Evolutionary conservation across 2,113 vertebrate genomes (phyloP), one percentile per base, ranked within the genome.

Genomic region (Caretta caretta): DNA sequence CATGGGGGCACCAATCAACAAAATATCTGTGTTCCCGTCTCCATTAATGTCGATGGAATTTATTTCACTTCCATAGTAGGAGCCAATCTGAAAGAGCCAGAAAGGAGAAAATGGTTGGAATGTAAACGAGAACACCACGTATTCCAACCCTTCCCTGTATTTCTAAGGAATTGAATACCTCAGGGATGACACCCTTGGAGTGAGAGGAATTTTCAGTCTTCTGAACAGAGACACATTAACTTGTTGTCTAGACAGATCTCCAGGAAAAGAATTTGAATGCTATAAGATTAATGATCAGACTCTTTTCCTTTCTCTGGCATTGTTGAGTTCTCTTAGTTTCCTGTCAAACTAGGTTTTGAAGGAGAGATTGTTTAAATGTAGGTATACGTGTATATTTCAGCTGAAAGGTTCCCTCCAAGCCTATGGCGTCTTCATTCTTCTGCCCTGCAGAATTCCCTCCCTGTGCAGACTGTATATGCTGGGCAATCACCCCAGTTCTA

Each of bases 11-110:
- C 98, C 99, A 95, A 99, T 99, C 96, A 99, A 97, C 85, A 99
- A 97, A 8, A 99, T 97, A 5, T 99, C 99, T 0, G 99, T 99
- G 88, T 99, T 53, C 0, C 98, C 99, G 0, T 99, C 99, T 1
- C 98, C 98, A 2, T 99, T 96, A 1, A 99, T 97, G 1, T 99
- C 99, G 42, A 99, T 78, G 0, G 99, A 98, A 13, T 96, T 98
- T 92, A 99, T 99, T 98, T 99, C 99, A 13, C 99, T 99, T 95
- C 99, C 99, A 0, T 98, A 99, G 97, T 99, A 99, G 78, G 99
- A 99, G 69, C 99, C 99, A 8, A 99, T 99, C 99, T 99, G 98
- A 2, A 56, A 93, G 72, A 92, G 62, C 84, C 27, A 35, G 57
- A 56, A 1, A 5, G 31, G 88, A 49, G 72, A 59, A 53, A 1